A percentile compares a stretch with the other conserved stretches of the same genome.
phyloP scores from a whole-genome alignment of 2,888 invertebrate species.

The Danaus chrysippus region DNA sequence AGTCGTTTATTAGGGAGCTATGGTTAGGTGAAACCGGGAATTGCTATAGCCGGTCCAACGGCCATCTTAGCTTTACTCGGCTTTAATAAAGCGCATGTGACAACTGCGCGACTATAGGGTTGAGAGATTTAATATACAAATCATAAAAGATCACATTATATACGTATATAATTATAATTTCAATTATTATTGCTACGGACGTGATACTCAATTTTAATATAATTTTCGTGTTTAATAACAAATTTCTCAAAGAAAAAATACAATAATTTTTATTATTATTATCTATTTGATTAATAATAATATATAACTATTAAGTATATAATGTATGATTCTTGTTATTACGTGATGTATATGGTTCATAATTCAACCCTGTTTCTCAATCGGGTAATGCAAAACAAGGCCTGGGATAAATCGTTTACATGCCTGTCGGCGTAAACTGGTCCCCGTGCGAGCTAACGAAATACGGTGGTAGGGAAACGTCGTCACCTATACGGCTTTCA shows the following conservation, averaged over 20 bases:
- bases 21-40: slow-evolving; percentile 60
- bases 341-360: too few relatives aligned
- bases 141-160: slow-evolving; percentile 25
- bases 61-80: slow-evolving; percentile 69
- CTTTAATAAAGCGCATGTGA: slow-evolving; percentile 73
- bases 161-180: slow-evolving; percentile 30
- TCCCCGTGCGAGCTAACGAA: slow-evolving; percentile 54
- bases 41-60: slow-evolving; percentile 75
- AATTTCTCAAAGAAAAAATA: slow-evolving; percentile 31
- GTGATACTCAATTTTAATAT: slow-evolving; percentile 29
- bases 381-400: slow-evolving; percentile 76
- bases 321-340: too few relatives aligned
- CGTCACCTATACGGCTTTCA: slow-evolving; percentile 17
- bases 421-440: slow-evolving; percentile 79
- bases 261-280: slow-evolving; percentile 4
- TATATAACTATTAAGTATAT: too few relatives aligned
- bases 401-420: slow-evolving; percentile 78
- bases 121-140: slow-evolving; percentile 38
- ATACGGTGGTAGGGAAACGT: slow-evolving; percentile 55
- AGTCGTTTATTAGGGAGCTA: slow-evolving; percentile 60
- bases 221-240: slow-evolving; percentile 11
- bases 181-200: slow-evolving; percentile 32
- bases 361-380: slow-evolving; percentile 66
- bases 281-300: background rate
- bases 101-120: slow-evolving; percentile 66